Percentiles rank a stretch among this genome's conserved stretches.
phyloP scores from a whole-genome alignment of 2,888 invertebrate species.

The Rotaria macrura region DNA sequence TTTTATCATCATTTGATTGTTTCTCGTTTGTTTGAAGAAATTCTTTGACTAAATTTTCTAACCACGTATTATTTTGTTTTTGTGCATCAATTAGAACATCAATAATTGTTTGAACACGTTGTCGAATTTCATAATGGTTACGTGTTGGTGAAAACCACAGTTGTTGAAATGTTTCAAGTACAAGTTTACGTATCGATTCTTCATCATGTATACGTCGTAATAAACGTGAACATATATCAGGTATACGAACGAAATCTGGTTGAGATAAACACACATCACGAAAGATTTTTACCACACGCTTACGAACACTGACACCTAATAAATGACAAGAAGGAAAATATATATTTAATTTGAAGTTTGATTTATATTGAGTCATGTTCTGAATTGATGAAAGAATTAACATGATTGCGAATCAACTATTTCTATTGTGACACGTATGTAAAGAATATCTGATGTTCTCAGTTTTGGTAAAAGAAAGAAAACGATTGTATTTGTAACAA shows the following conservation, averaged over 20 bases:
- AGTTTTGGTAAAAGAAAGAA: no score
- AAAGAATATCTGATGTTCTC: no score
- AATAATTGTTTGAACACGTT: constrained; percentile 25
- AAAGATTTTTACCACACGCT: constrained; percentile 94
- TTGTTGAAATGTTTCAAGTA: constrained; percentile 81
- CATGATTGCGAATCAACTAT: no score
- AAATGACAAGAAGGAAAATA: no score
- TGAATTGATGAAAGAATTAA: no score
- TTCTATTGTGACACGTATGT: no score
- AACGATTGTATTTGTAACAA: no score
- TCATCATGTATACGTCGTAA: constrained; percentile 94
- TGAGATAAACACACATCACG: constrained; percentile 95
- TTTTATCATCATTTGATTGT: neutral
- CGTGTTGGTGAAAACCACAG: constrained; percentile 87
- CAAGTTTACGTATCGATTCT: constrained; percentile 58
- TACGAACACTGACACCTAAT: constrained; percentile 86
- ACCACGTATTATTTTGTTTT: neutral
- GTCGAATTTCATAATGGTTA: neutral
- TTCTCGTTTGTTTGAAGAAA: neutral
- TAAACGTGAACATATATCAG: constrained; percentile 97
- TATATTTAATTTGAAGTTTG: no score
- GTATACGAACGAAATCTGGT: constrained; percentile 86
- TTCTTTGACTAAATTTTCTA: neutral
- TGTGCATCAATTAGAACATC: constrained; percentile 23
- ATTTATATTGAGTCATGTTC: no score